Base-by-base conservation (phyloP, 2,888 invertebrate species). In the Melipona beecheii region DNA sequence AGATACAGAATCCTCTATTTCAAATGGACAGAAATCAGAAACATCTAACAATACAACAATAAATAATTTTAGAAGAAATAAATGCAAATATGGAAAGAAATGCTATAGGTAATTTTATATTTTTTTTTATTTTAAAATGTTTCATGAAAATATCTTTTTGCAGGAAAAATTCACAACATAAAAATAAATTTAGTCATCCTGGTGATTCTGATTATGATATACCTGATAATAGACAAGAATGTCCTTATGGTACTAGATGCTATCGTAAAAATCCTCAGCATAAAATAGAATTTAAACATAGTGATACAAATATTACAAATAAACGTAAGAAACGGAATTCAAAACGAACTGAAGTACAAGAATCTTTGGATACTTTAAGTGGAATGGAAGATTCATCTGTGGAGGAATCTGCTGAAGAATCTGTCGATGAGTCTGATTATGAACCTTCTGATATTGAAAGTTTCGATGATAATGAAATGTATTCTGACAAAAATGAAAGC, bases 131-230 rank as follows among this genome's bases (percentile, higher is more conserved):
- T 54, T 56, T 71, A 56, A 56, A 9, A 69, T n/a, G 13, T 52
- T 19, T 58, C 19, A 83, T 52, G 24, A 54, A 54, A 17, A 66
- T 73, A 49, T 70, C 21, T 70, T 43, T 66, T 91, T 95, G n/a
- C 93, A 96, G 97, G 89, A 96, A 95, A 90, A 97, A 96, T 92
- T 94, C 95, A 0, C 93, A 93, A 6, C 97, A 97, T 92, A 95
- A 95, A 86, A 91, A 92, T 24, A 94, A 96, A 89, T 97, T 95
- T 93, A 95, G 96, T 85, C 97, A 97, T 95, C 97, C 96, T 0
- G 94, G 95, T 0, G 97, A 97, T 93, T 50, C 94, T 0, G 97
- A 97, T 94, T 97, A 96, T 94, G 95, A 95, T 6, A 90, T 90
- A 60, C 87, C 90, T 21, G 94, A 94, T 81, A 84, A 91, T 24